Percentiles rank a stretch among this genome's conserved stretches.
Conservation (phyloP, 2,797 vertebrate species). For the Siniperca obscura region DNA sequence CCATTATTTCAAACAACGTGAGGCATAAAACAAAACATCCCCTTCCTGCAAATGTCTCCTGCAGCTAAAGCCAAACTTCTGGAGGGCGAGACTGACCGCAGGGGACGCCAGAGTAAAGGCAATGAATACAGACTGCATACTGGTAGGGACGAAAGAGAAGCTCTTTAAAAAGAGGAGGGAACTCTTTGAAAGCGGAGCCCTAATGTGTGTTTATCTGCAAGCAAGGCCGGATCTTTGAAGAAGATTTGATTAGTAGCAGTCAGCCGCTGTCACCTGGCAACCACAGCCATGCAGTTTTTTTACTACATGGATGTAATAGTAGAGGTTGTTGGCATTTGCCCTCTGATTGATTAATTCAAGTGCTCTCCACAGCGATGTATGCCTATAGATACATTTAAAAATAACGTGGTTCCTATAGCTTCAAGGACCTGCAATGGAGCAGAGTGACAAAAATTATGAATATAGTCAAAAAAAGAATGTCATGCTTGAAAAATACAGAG, state of each 20-base stretch:
- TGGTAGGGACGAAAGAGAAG: constrained; percentile 3
- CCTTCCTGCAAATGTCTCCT: constrained; percentile 13
- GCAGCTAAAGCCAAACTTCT: constrained; percentile 37
- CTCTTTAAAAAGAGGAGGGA: constrained; percentile 4
- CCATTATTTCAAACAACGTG: constrained; percentile 52
- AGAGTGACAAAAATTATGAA: neutral
- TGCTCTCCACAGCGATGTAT: neutral
- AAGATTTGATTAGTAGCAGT: constrained; percentile 36
- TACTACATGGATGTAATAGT: neutral
- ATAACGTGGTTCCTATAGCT: neutral
- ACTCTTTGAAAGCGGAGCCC: constrained; percentile 26
- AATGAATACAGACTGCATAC: constrained; percentile 28
- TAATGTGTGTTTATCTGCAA: constrained; percentile 22
- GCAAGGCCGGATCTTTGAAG: constrained; percentile 32
- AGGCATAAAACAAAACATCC: constrained; percentile 38
- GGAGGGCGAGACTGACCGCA: neutral
- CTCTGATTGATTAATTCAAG: neutral
- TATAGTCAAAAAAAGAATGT: neutral
- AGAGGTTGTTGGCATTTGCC: neutral
- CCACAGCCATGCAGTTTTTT: neutral
- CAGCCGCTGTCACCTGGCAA: constrained; percentile 15
- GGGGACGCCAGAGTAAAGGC: constrained; percentile 10
- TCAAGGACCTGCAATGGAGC: neutral
- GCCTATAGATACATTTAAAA: neutral
- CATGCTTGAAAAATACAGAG: neutral